Percentiles rank a stretch among this genome's conserved stretches.
phyloP scores from a whole-genome alignment of 1,140 invertebrate genomes.

The Holotrichia oblita region DNA sequence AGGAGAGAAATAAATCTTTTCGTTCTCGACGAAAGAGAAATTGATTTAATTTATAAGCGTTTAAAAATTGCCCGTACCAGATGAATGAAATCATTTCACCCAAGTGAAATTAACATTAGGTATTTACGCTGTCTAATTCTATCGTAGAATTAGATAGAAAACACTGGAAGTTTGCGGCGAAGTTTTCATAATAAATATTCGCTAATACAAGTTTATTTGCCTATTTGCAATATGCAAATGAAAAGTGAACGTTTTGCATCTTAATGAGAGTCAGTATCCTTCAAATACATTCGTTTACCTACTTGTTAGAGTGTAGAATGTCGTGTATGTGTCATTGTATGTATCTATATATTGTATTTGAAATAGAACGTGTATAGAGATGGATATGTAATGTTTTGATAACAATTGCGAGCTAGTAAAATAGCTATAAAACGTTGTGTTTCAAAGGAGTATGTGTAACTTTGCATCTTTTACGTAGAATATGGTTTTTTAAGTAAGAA shows the following conservation, averaged over 20 bases:
- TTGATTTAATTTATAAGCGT: background rate
- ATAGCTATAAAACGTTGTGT: too few species aligned
- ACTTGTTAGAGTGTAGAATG: background rate
- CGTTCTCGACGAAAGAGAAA: background rate
- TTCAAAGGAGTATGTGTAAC: too few species aligned
- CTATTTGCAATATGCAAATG: background rate
- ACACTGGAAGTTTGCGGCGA: too few species aligned
- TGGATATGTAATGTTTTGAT: background rate
- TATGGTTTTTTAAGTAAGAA: too few species aligned
- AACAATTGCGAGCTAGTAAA: background rate
- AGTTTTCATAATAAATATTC: background rate
- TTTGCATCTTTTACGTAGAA: too few species aligned
- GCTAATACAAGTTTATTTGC: background rate
- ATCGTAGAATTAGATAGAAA: too few species aligned
- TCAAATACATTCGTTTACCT: background rate
- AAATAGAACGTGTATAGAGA: background rate
- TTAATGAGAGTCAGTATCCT: constrained; percentile 2
- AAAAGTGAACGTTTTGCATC: constrained; percentile 11
- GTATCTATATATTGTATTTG: background rate
- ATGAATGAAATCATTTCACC: background rate
- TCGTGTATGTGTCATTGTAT: background rate
- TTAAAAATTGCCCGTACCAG: background rate
- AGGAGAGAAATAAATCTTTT: background rate
- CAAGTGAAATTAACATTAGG: too few species aligned
- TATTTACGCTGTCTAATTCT: too few species aligned